Percentiles rank a stretch among this genome's conserved stretches.
phyloP scores from a whole-genome alignment of 2,113 vertebrate genomes.

The Cranoglanis bouderius region DNA sequence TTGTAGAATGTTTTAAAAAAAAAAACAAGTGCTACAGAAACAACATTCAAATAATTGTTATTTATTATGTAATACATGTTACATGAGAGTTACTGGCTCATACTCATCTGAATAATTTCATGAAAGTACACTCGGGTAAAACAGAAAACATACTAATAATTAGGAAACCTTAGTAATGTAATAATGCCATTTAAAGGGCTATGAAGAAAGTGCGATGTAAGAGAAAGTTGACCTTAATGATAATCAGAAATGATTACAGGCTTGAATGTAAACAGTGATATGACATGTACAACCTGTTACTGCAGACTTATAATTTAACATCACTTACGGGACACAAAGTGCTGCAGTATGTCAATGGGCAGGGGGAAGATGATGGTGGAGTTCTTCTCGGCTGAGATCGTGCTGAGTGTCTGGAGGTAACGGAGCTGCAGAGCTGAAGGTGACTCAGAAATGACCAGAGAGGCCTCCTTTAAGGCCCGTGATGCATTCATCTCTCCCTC shows the following conservation, averaged over 20 bases:
- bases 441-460: conserved; percentile 77
- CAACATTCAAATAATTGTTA: background rate
- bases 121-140: background rate
- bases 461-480: conserved; percentile 82
- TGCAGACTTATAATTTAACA: background rate
- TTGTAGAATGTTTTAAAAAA: background rate
- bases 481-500: conserved; percentile 84
- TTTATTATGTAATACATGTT: background rate
- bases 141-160: background rate
- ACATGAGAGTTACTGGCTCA: background rate
- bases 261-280: background rate
- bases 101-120: background rate
- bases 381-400: conserved; percentile 83
- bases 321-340: conserved; percentile 57
- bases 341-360: conserved; percentile 80
- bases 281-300: background rate
- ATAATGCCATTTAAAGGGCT: background rate
- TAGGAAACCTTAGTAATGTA: background rate
- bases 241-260: background rate
- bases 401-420: conserved; percentile 82
- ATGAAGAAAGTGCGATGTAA: background rate
- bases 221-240: background rate
- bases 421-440: conserved; percentile 79
- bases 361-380: conserved; percentile 88
- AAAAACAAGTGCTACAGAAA: background rate